Percentiles rank a stretch among this genome's conserved stretches.
Evolutionary conservation across 2,113 vertebrate genomes (phyloP).

Genomic region (Aleadryas rufinucha): DNA sequence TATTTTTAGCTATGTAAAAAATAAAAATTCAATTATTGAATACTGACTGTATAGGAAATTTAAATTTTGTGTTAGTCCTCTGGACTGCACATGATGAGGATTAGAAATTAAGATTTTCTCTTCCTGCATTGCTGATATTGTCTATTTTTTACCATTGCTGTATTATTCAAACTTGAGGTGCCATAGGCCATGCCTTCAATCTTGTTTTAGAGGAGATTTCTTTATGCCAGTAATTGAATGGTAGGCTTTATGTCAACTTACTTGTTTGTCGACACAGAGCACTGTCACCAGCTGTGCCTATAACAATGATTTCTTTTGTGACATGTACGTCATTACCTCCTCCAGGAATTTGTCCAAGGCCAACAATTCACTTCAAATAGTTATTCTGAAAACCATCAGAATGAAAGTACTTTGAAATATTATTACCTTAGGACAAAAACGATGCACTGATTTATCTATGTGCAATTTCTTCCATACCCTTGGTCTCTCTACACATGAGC

Average conservation of each 20-base stretch:
- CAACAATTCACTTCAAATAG: conserved; percentile 46
- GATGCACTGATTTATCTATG: background rate
- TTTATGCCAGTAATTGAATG: conserved; percentile 37
- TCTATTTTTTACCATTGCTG: background rate
- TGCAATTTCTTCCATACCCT: background rate
- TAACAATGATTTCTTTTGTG: conserved; percentile 49
- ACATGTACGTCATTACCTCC: conserved; percentile 10
- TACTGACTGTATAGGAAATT: background rate
- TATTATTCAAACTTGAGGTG: conserved; percentile 35
- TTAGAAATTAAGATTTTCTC: background rate
- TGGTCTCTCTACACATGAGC: background rate
- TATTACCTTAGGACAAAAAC: conserved; percentile 36
- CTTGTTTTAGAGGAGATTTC: conserved; percentile 38
- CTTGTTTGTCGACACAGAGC: background rate
- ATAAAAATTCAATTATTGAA: background rate
- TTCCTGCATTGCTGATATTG: background rate
- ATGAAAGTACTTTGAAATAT: conserved; percentile 37
- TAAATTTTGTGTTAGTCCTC: background rate
- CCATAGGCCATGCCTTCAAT: background rate
- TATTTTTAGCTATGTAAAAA: background rate
- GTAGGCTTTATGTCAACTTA: conserved; percentile 34
- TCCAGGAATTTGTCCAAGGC: conserved; percentile 43
- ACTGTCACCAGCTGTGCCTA: background rate
- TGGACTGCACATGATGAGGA: background rate
- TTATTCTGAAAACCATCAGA: conserved; percentile 38